These are phyloP conservation scores for Campylorhamphus procurvoides DNA, from an alignment of 2,113 vertebrate genomes.

Conservation along the genomic window DNA sequence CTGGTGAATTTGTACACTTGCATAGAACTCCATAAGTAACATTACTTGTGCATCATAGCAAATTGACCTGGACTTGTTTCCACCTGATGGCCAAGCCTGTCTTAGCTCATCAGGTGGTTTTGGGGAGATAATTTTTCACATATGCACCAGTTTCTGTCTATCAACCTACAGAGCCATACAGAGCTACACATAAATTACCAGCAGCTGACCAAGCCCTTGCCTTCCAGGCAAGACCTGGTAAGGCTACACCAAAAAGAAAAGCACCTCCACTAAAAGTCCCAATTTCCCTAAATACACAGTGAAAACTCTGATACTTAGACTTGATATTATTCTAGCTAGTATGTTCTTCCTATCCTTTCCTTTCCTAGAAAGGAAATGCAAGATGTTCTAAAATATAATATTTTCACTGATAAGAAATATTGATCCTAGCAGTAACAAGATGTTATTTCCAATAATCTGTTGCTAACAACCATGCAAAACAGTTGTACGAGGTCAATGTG, in stretches of 20 bases:
- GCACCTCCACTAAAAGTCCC: background rate
- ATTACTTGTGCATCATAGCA: background rate
- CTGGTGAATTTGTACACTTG: background rate
- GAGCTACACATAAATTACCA: background rate
- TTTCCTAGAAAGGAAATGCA: background rate
- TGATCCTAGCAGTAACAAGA: background rate
- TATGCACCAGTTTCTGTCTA: background rate
- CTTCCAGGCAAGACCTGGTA: background rate
- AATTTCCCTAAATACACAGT: background rate
- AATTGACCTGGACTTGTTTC: background rate
- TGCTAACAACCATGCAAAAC: background rate
- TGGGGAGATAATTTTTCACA: background rate
- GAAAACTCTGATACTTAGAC: background rate
- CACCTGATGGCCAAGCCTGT: background rate
- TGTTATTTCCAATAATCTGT: background rate
- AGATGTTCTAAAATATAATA: background rate
- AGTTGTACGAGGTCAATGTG: background rate
- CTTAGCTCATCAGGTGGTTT: background rate
- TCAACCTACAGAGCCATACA: background rate
- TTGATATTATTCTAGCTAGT: background rate
- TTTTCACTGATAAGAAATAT: background rate
- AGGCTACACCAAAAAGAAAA: background rate
- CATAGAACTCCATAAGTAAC: fast-evolving
- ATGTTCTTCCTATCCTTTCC: background rate
- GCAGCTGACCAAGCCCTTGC: background rate